These are phyloP conservation scores for Hartigia nigra DNA, from an alignment of 2,888 invertebrate species.

Conservation along the genomic window DNA sequence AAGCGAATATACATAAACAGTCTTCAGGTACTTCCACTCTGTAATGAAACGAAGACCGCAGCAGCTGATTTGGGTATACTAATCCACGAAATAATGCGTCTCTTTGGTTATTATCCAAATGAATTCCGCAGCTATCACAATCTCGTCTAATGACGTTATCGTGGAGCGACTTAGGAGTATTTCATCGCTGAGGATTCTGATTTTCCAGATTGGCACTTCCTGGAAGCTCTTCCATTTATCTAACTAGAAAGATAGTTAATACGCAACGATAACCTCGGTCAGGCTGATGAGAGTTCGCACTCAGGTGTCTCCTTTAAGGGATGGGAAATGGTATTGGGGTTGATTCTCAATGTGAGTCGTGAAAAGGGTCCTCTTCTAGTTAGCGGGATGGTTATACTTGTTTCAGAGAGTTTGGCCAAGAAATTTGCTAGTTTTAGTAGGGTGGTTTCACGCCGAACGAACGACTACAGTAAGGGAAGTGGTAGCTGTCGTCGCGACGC, in stretches of 20 bases:
- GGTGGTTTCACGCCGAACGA: background rate
- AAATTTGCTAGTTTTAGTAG: background rate
- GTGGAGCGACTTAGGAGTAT: background rate
- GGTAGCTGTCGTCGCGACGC: background rate
- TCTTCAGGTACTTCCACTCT: background rate
- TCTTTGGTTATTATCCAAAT: conserved; percentile 5
- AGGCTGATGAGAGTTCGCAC: background rate
- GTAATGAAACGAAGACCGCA: background rate
- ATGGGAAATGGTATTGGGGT: background rate
- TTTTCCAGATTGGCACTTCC: background rate
- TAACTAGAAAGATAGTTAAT: background rate
- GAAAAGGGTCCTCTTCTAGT: background rate
- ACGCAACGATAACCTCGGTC: background rate
- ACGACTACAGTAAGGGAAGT: background rate
- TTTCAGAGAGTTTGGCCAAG: background rate
- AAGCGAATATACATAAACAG: no score
- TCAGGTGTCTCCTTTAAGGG: background rate
- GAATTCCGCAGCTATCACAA: background rate
- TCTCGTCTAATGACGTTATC: background rate
- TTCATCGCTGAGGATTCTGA: background rate
- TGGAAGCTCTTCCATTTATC: no score
- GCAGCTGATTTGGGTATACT: background rate
- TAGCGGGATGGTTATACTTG: background rate
- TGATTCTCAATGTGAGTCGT: background rate
- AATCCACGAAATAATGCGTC: background rate